Evolutionary conservation across 2,888 invertebrate genomes (phyloP).

Genomic region (Heliconius hortense): DNA sequence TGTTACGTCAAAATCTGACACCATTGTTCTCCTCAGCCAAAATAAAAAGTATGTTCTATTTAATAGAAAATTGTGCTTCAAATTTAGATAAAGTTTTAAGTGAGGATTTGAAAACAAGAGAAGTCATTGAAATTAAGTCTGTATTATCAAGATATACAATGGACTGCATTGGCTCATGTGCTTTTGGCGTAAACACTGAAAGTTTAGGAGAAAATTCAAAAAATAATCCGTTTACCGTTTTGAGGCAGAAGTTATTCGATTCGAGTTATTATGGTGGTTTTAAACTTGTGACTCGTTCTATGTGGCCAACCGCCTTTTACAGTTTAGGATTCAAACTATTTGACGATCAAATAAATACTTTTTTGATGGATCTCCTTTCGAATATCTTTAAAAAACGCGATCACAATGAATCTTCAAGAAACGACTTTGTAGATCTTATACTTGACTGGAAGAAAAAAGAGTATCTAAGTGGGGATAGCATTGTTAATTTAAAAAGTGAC

Average conservation of each 20-base stretch:
- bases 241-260: slow-evolving; percentile 52
- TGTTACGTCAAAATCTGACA: slow-evolving; percentile 62
- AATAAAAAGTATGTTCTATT: slow-evolving; percentile 66
- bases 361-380: slow-evolving; percentile 51
- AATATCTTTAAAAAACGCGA: slow-evolving; percentile 51
- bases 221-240: slow-evolving; percentile 50
- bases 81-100: slow-evolving; percentile 28
- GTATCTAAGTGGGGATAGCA: slow-evolving; percentile 53
- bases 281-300: slow-evolving; percentile 46
- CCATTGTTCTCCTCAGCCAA: slow-evolving; percentile 64
- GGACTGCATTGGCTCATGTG: slow-evolving; percentile 57
- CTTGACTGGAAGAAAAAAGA: slow-evolving; percentile 52
- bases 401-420: slow-evolving; percentile 49
- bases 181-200: slow-evolving; percentile 57
- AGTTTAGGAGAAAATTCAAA: slow-evolving; percentile 48
- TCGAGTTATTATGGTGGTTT: slow-evolving; percentile 46
- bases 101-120: neutral
- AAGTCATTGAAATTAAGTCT: slow-evolving; percentile 52
- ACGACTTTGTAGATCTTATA: slow-evolving; percentile 61
- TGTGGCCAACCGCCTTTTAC: slow-evolving; percentile 60
- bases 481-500: slow-evolving; percentile 49
- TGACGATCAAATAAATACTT: slow-evolving; percentile 46
- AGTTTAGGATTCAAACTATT: slow-evolving; percentile 50
- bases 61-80: slow-evolving; percentile 58
- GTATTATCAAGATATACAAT: slow-evolving; percentile 57